Conservation (phyloP, 2,113 vertebrate genomes). For the Melanostigma gelatinosum region DNA sequence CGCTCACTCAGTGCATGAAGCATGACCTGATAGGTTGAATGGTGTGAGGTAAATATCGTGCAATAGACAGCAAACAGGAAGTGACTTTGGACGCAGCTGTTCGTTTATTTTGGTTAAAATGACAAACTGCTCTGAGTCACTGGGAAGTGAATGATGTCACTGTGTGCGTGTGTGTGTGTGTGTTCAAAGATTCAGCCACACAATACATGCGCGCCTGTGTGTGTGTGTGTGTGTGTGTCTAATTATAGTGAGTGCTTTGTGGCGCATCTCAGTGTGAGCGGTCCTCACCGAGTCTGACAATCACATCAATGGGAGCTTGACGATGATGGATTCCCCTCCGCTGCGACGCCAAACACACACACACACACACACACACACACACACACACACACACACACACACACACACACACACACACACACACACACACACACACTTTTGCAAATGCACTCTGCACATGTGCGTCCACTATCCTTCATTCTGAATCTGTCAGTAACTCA, state of each 20-base stretch:
- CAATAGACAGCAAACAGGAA: constrained; percentile 19
- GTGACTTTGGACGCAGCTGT: constrained; percentile 23
- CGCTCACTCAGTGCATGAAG: not conserved
- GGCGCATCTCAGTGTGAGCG: constrained; percentile 69
- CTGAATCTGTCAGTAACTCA: not conserved
- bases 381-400: constrained; percentile 30
- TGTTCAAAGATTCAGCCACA: constrained; percentile 4
- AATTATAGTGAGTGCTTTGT: constrained; percentile 84
- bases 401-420: constrained; percentile 36
- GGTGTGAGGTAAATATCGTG: not conserved
- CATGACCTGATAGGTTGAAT: not conserved
- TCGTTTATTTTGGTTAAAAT: constrained; percentile 43
- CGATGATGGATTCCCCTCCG: constrained; percentile 79
- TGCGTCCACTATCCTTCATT: constrained; percentile 22
- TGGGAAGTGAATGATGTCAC: constrained; percentile 46
- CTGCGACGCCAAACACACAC: constrained; percentile 53
- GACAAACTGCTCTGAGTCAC: constrained; percentile 53
- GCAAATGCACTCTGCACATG: constrained; percentile 32
- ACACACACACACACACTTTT: constrained; percentile 32
- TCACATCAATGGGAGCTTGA: constrained; percentile 83
- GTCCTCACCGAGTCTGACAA: constrained; percentile 77
- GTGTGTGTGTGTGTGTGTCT: constrained; percentile 57
- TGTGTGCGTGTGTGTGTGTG: constrained; percentile 5
- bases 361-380: no score
- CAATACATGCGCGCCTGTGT: not conserved